Conservation (phyloP, 2,797 vertebrate genomes). For the Cyclura pinguis region DNA sequence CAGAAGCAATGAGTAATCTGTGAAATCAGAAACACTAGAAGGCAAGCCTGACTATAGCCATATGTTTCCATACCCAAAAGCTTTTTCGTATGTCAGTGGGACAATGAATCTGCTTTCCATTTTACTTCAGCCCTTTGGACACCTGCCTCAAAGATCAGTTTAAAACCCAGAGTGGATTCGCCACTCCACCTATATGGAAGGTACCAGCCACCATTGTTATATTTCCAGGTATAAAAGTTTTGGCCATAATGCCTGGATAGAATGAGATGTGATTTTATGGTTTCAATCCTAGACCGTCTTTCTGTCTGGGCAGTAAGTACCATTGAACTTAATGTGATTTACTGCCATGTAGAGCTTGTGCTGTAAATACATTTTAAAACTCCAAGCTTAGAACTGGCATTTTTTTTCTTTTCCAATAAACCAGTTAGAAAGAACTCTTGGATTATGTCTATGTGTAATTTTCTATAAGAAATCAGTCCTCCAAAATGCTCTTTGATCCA, state of each 20-base stretch:
- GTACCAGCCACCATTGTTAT: no score
- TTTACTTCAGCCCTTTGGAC: no score
- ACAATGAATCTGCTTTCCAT: no score
- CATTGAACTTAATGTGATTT: background rate
- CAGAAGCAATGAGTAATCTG: background rate
- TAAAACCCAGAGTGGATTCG: no score
- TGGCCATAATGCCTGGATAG: background rate
- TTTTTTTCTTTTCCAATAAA: background rate
- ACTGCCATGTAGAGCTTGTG: background rate
- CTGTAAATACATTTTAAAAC: background rate
- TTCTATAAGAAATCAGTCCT: background rate
- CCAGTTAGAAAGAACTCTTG: background rate
- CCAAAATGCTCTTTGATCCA: background rate
- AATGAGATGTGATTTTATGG: background rate
- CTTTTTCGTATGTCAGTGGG: background rate
- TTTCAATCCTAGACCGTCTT: background rate
- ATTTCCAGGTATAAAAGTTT: background rate
- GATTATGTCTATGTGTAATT: background rate
- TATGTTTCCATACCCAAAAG: background rate
- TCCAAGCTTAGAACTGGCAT: background rate
- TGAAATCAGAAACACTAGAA: background rate
- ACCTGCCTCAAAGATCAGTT: no score
- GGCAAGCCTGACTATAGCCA: background rate
- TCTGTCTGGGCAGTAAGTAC: background rate
- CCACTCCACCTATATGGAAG: no score